Base-by-base conservation (phyloP, 2,797 vertebrate species). In the Danionella dracula region DNA sequence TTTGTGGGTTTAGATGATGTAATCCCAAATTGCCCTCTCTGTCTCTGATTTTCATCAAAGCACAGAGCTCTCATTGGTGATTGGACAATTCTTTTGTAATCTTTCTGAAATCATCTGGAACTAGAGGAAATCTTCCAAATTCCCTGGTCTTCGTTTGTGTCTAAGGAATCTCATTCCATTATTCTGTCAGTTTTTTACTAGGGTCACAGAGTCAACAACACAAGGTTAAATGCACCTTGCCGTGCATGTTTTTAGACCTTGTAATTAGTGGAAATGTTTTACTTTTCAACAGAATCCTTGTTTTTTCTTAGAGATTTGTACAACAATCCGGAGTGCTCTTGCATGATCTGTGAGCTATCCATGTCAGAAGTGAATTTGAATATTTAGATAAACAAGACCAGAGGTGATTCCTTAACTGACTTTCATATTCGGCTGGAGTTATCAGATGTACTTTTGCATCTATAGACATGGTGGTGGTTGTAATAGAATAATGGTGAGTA, bases 391-490 rank as follows among this genome's bases (percentile, higher is more conserved):
- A 58, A 75, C 74, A 78, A 76, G 54, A 42, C 21, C 1, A 46
- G 27, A 38, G 58, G 48, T 66, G 69, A 60, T 59, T 15, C 29
- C 53, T 23, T 13, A 8, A 23, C 41, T 46, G 21, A 65, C 77
- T 79, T 81, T 75, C 64, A 71, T 79, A 55, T 8, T n/a, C n/a
- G 59, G 13, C 67, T 50, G 59, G 23, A 31, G 41, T 66, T 66
- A 75, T 74, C 71, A 40, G 55, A 70, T 66, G 44, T 19, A 10
- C 8, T 79, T 79, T 81, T 79, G 71, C 71, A 73, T 77, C 37
- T 19, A 9, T 46, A 48, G 71, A 76, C 19, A 29, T 2, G 73
- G 65, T 44, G 66, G 71, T 48, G 73, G 67, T 29, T 32, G 51
- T 60, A 78, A 73, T 73, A 71, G 65, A 63, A 5, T n/a, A n/a